Conservation (phyloP, 2,888 invertebrate species). For the Operophtera brumata region DNA sequence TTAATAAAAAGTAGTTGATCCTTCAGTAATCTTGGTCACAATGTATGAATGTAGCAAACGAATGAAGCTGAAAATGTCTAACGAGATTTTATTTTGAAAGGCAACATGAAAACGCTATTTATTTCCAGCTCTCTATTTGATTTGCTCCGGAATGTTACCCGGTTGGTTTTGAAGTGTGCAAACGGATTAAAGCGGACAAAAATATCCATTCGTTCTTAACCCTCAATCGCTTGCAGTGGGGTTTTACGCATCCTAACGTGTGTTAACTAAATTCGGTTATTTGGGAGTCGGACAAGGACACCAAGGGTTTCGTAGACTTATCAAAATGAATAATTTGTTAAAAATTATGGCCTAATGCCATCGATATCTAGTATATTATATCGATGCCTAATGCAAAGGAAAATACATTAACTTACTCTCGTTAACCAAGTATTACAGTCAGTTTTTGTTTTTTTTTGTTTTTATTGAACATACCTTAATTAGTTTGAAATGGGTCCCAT, state of each 20-base stretch:
- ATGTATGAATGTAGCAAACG: constrained; percentile 40
- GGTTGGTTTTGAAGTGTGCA: constrained; percentile 52
- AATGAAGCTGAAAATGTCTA: constrained; percentile 55
- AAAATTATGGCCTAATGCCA: too few species aligned
- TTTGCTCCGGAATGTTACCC: constrained; percentile 45
- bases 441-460: too few species aligned
- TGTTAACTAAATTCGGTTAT: background rate
- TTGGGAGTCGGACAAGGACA: too few species aligned
- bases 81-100: constrained; percentile 58
- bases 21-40: constrained; percentile 9
- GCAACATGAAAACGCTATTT: constrained; percentile 57
- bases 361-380: too few species aligned
- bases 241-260: constrained; percentile 1
- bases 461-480: too few species aligned
- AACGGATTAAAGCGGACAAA: constrained; percentile 53
- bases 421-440: too few species aligned
- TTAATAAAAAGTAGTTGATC: too few species aligned
- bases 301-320: too few species aligned
- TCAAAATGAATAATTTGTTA: too few species aligned
- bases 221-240: background rate
- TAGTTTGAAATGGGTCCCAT: too few species aligned
- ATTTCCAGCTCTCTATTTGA: constrained; percentile 58
- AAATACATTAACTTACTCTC: too few species aligned
- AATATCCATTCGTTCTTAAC: constrained; percentile 45
- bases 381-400: too few species aligned